Evolutionary conservation across 2,888 invertebrate genomes (phyloP).

Genomic region (Belgica antarctica): DNA sequence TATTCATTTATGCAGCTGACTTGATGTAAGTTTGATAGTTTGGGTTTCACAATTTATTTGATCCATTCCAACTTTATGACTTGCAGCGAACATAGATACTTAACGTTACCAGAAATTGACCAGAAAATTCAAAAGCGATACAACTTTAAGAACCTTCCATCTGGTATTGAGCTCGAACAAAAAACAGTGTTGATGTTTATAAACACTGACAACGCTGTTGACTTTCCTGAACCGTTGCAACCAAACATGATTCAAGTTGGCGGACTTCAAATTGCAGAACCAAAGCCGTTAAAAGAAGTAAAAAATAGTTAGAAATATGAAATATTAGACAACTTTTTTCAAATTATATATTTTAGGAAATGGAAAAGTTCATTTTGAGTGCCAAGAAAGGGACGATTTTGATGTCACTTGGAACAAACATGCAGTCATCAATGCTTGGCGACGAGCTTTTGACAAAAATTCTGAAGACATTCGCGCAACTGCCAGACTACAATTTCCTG

Average conservation of each 20-base stretch:
- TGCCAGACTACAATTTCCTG: conserved; percentile 40
- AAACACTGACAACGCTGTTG: conserved; percentile 44
- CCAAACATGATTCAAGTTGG: conserved; percentile 45
- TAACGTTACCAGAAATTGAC: background rate
- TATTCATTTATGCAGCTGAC: conserved; percentile 45
- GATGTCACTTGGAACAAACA: conserved; percentile 44
- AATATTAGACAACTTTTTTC: background rate
- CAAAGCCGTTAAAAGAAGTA: conserved; percentile 29
- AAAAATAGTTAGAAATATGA: background rate
- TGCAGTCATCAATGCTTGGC: conserved; percentile 28
- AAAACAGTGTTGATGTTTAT: conserved; percentile 41
- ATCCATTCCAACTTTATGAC: background rate
- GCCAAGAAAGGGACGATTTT: conserved; percentile 42
- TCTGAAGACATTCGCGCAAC: conserved; percentile 36
- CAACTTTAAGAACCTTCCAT: background rate
- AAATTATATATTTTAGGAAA: conserved; percentile 44
- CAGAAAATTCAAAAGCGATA: conserved; percentile 34
- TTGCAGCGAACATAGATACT: background rate
- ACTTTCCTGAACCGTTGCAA: conserved; percentile 43
- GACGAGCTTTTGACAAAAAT: conserved; percentile 34
- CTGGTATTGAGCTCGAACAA: background rate
- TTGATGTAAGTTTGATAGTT: conserved; percentile 46
- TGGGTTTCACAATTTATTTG: background rate
- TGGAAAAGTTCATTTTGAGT: conserved; percentile 46
- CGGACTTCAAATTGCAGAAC: conserved; percentile 45